Percentiles rank a stretch among this genome's conserved stretches.
phyloP scores from a whole-genome alignment of 1,140 invertebrate species.

The Scaptodrosophila lebanonensis region DNA sequence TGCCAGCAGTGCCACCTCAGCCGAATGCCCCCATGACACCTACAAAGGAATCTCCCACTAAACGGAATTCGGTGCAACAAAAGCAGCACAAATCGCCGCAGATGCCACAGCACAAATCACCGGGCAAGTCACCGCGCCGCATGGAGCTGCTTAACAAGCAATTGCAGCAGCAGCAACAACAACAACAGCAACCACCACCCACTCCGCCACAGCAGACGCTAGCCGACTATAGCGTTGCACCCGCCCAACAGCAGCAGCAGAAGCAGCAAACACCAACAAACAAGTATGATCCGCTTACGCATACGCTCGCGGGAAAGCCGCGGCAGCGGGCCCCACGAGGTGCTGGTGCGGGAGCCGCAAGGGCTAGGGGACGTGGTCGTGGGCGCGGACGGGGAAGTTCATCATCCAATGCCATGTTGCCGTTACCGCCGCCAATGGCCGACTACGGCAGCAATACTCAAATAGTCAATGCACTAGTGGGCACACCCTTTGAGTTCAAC shows the following conservation, averaged over 20 bases:
- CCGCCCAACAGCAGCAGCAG: conserved; percentile 18
- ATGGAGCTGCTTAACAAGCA: conserved; percentile 41
- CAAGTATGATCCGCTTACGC: conserved; percentile 67
- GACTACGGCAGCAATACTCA: conserved; percentile 69
- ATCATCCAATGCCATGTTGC: conserved; percentile 45
- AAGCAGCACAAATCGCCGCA: conserved; percentile 81
- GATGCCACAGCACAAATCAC: conserved; percentile 80
- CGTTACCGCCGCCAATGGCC: conserved; percentile 66
- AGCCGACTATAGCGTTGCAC: conserved; percentile 13
- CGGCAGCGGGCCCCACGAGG: conserved; percentile 79
- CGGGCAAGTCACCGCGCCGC: conserved; percentile 86
- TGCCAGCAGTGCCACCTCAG: conserved; percentile 44
- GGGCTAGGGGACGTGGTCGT: conserved; percentile 79
- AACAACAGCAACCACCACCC: conserved; percentile 13
- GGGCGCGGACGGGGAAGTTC: conserved; percentile 84
- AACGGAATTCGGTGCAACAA: conserved; percentile 47
- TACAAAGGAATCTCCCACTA: conserved; percentile 62
- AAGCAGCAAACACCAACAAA: conserved; percentile 7
- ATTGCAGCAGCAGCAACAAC: conserved; percentile 28
- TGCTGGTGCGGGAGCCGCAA: conserved; percentile 68
- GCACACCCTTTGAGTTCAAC: conserved; percentile 92
- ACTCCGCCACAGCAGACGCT: conserved; percentile 28
- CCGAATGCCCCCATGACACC: conserved; percentile 19
- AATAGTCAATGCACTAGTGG: conserved; percentile 84
- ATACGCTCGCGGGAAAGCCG: conserved; percentile 73